Percentiles rank a stretch among this genome's conserved stretches.
phyloP scores from a whole-genome alignment of 2,888 invertebrate species.

The Orthosia cruda region DNA sequence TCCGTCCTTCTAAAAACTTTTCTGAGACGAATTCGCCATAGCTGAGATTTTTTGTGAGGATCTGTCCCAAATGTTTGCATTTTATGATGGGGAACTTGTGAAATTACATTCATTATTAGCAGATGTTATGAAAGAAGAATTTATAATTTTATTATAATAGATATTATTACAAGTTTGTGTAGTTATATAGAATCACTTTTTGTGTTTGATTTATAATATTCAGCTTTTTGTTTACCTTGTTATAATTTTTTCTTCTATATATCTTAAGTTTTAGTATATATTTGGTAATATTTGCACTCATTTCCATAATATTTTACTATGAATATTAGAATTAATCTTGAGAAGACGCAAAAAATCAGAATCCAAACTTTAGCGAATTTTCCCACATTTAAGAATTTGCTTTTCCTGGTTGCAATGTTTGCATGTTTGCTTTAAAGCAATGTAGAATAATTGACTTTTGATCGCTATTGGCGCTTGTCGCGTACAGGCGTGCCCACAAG shows the following conservation, averaged over 20 bases:
- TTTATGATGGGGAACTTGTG: constrained; percentile 8
- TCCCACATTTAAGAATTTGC: too few species aligned
- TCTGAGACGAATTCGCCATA: constrained; percentile 48
- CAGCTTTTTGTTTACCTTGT: too few species aligned
- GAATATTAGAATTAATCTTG: too few species aligned
- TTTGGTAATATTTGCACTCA: not conserved
- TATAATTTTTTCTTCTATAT: not conserved
- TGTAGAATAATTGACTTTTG: too few species aligned
- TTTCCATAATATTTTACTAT: not conserved
- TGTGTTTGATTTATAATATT: not conserved
- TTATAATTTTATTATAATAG: not conserved
- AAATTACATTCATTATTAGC: constrained; percentile 10
- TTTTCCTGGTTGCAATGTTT: too few species aligned
- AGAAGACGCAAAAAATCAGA: too few species aligned
- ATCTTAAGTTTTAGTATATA: not conserved
- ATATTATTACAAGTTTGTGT: not conserved
- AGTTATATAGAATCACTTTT: not conserved
- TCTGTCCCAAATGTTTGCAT: constrained; percentile 20
- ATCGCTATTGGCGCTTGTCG: too few species aligned
- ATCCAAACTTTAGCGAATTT: too few species aligned
- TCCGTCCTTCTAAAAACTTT: constrained; percentile 52
- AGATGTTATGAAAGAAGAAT: not conserved
- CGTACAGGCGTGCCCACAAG: too few species aligned
- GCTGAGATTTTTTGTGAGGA: constrained; percentile 46
- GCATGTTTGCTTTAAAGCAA: too few species aligned